Evolutionary conservation across 2,797 vertebrate genomes (phyloP).

Genomic region (Channa striata): DNA sequence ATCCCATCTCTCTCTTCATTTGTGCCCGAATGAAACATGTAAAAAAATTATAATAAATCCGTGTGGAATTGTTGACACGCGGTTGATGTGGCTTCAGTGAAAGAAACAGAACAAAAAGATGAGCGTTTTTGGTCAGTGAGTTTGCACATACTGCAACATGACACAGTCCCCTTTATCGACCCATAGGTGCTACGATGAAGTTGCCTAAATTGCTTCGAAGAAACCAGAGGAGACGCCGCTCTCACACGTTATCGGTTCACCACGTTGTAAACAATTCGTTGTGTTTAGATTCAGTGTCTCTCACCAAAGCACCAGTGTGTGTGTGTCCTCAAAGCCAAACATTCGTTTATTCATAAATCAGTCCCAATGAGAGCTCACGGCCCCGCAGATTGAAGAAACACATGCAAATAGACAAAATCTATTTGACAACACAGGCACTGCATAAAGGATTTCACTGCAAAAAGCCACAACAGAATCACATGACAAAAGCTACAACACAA

Average conservation of each 20-base stretch:
- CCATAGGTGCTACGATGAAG: not conserved
- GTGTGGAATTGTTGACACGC: not conserved
- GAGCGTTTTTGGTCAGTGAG: not conserved
- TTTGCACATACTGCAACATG: not conserved
- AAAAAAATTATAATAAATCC: not conserved
- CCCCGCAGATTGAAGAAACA: no score
- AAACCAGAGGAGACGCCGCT: conserved; percentile 6
- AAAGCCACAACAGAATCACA: no score
- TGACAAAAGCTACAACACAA: no score
- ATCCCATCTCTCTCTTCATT: not conserved
- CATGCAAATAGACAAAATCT: no score
- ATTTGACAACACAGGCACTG: no score
- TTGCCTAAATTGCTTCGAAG: not conserved
- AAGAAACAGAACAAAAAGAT: conserved; percentile 1
- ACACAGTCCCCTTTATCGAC: not conserved
- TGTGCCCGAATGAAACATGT: not conserved
- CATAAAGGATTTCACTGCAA: no score
- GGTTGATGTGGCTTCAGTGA: conserved; percentile 13
- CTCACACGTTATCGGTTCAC: no score
- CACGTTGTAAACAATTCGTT: conserved; percentile 2
- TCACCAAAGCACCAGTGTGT: no score
- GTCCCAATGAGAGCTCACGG: no score
- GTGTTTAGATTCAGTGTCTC: not conserved
- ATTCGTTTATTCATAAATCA: not conserved
- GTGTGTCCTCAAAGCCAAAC: not conserved